Conservation (phyloP, 2,888 invertebrate species). For the Patella depressa region DNA sequence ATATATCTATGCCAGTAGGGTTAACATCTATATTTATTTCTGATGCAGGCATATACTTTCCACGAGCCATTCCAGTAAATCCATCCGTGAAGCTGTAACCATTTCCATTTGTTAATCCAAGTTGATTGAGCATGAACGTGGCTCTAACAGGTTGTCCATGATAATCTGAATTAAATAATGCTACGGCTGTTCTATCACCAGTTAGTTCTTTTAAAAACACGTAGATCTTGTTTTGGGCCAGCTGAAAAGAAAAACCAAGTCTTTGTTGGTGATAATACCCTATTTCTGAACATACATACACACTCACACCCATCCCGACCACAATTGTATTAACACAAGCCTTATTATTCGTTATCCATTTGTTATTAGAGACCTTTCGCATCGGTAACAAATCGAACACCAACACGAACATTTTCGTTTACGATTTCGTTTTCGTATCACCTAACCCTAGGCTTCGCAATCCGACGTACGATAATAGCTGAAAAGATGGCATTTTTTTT, state of each 20-base stretch:
- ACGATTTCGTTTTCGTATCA: too few relatives aligned
- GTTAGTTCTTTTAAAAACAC: not conserved
- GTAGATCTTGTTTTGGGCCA: not conserved
- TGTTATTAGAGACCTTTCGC: too few relatives aligned
- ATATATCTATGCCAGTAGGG: not conserved
- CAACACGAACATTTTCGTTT: too few relatives aligned
- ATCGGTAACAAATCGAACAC: too few relatives aligned
- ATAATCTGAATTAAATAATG: slow-evolving; percentile 45
- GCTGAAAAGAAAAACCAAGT: not conserved
- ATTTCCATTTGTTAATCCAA: slow-evolving; percentile 36
- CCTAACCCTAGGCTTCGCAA: too few relatives aligned
- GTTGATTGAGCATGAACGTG: slow-evolving; percentile 31
- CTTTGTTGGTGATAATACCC: too few relatives aligned
- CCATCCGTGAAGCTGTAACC: slow-evolving; percentile 50
- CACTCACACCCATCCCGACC: too few relatives aligned
- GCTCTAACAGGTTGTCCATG: slow-evolving; percentile 42
- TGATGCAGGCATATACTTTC: slow-evolving; percentile 16
- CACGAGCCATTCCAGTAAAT: slow-evolving; percentile 41
- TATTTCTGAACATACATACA: too few relatives aligned
- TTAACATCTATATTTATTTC: not conserved
- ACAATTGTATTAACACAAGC: too few relatives aligned
- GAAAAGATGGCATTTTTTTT: too few relatives aligned
- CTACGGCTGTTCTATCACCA: slow-evolving; percentile 38
- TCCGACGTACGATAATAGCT: too few relatives aligned
- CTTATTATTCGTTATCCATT: too few relatives aligned